Evolutionary conservation across 1,140 invertebrate genomes (phyloP), one percentile per base, ranked within the genome.

Genomic region (Aricia agestis): DNA sequence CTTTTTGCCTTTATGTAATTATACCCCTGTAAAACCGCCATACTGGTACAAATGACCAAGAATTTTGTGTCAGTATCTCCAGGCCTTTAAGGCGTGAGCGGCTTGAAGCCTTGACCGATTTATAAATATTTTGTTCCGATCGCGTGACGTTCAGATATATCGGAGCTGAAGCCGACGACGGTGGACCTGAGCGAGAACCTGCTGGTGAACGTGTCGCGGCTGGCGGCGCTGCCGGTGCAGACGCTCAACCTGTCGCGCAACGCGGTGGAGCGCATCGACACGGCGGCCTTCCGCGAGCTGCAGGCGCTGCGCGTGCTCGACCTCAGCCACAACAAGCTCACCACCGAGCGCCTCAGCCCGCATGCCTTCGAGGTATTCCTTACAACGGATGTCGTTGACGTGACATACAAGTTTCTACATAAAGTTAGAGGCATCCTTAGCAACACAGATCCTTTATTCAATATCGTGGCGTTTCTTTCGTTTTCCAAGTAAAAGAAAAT

Each of bases 281-380:
- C 91, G 13, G 86, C 81, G 0, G 94, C 94, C 4, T 97, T 97
- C 78, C 92, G 89, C 70, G 90, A 94, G 74, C 82, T 96, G 9
- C 92, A 92, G 59, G 87, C 93, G 69, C 90, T 97, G 75, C 86
- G 83, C 4, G 92, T 92, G 57, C 80, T 97, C 10, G 95, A 96
- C 83, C 82, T 97, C 67, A 95, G 95, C 74, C 83, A 94, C 72
- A 97, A 97, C 81, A 86, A 93, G 31, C 81, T 97, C 6, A 93
- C 92, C 0, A 78, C 91, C 0, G 93, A 92, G 13, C 86, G 80
- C 10, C 83, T 97, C 1, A 84, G 80, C 63, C 94, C 95, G 0
- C 86, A 95, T 68, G 92, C 93, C 19, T 96, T 97, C 77, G 92
- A 94, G 92, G 95, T 96, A 94, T 92, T 15, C 2, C 11, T 4